A percentile compares a stretch with the other conserved stretches of the same genome.
phyloP scores from a whole-genome alignment of 2,797 vertebrate species.

The Pseudochaenichthys georgianus region DNA sequence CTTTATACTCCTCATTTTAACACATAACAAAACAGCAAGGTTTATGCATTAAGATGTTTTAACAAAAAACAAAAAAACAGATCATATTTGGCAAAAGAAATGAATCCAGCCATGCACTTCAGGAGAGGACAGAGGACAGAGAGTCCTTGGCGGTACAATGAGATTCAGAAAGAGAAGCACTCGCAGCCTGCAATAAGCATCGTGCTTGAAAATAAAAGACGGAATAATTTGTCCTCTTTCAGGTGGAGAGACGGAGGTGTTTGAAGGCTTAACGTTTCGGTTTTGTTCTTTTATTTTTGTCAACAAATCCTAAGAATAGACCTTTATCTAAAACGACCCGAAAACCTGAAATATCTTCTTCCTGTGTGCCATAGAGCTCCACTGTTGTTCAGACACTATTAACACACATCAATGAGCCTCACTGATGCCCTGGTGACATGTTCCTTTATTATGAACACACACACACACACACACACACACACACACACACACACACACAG shows the following conservation, averaged over 20 bases:
- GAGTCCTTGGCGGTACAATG: neutral
- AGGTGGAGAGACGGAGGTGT: too few species aligned
- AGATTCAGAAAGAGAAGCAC: neutral
- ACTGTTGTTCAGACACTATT: too few species aligned
- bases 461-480: neutral
- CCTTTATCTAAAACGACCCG: neutral
- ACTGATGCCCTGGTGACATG: neutral
- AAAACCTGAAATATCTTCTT: neutral
- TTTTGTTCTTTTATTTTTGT: neutral
- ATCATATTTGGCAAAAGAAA: constrained; percentile 52
- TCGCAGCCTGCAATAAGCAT: neutral
- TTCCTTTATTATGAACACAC: neutral
- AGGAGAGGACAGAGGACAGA: neutral
- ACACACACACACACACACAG: neutral
- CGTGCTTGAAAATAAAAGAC: neutral
- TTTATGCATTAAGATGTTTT: constrained; percentile 24
- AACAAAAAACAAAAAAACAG: constrained; percentile 17
- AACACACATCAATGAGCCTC: neutral
- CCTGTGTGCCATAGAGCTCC: too few species aligned
- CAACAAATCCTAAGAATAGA: neutral
- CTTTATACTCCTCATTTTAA: constrained; percentile 17
- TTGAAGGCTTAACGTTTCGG: neutral
- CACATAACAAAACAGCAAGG: constrained; percentile 27
- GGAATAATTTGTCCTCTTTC: neutral
- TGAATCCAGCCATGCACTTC: constrained; percentile 26